phyloP scores from a whole-genome alignment of 2,113 vertebrate species.

The Choloepus hoffmanni region DNA sequence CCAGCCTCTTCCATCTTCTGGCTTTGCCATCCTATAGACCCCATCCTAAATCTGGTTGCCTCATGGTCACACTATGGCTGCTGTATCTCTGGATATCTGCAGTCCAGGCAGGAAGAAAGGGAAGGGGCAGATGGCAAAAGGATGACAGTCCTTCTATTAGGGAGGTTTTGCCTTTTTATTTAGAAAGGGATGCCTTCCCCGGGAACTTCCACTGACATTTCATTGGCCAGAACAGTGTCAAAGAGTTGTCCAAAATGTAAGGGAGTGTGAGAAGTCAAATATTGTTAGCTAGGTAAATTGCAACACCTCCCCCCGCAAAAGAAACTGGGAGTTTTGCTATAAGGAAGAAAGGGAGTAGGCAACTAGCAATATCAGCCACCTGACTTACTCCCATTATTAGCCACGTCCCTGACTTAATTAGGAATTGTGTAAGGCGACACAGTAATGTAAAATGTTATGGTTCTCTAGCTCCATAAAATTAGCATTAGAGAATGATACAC shows the following conservation, averaged over 20 bases:
- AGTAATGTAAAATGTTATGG: constrained; percentile 41
- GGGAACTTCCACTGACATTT: background rate
- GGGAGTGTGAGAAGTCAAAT: constrained; percentile 25
- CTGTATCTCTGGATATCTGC: background rate
- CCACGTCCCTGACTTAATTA: constrained; percentile 10
- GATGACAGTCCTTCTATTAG: background rate
- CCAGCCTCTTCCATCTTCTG: background rate
- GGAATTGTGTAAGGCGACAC: constrained; percentile 31
- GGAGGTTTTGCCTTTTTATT: background rate
- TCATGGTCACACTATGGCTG: background rate
- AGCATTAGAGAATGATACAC: background rate
- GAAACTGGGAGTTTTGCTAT: background rate
- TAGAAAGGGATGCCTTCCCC: background rate
- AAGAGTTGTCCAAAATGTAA: background rate
- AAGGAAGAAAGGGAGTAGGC: constrained; percentile 8
- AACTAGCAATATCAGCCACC: background rate
- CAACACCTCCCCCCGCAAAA: background rate
- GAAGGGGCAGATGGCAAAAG: background rate
- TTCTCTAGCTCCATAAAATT: background rate
- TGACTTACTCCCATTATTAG: constrained; percentile 25
- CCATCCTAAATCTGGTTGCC: background rate
- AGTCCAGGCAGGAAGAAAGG: background rate
- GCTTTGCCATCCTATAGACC: background rate
- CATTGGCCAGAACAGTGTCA: background rate
- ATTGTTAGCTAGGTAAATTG: constrained; percentile 43